Conservation (phyloP, 30 jellyfish, hydroid and myxozoan species). For the Rhopilema esculentum region DNA sequence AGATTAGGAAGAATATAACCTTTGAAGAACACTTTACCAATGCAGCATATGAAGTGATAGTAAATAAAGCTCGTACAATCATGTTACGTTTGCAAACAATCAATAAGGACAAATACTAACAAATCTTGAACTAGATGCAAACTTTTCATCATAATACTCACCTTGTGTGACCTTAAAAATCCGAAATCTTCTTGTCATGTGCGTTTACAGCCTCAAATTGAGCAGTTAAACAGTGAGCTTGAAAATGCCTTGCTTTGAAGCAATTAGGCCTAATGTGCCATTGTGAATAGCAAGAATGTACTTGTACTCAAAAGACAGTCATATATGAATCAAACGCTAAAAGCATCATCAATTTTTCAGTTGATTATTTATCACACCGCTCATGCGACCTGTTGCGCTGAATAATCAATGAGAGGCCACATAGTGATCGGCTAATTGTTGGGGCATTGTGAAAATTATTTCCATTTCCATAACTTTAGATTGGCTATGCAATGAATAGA, state of each 20-base stretch:
- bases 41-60: too few relatives aligned
- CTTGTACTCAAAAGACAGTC: background rate
- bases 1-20: too few relatives aligned
- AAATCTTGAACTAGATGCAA: too few relatives aligned
- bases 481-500: background rate
- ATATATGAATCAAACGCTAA: background rate
- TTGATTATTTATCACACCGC: background rate
- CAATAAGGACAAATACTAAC: too few relatives aligned
- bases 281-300: background rate
- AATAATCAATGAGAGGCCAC: background rate
- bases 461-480: background rate
- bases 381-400: background rate
- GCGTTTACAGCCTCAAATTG: too few relatives aligned
- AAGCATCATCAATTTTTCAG: background rate
- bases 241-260: background rate
- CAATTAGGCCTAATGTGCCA: background rate
- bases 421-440: background rate
- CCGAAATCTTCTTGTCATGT: too few relatives aligned
- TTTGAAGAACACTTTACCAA: too few relatives aligned
- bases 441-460: background rate
- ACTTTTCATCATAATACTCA: too few relatives aligned
- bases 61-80: too few relatives aligned
- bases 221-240: background rate
- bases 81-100: too few relatives aligned
- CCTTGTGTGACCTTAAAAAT: too few relatives aligned